Evolutionary conservation across 1,140 invertebrate species (phyloP), one percentile per base, ranked within the genome.

Genomic region (Aphaenogaster rudis): DNA sequence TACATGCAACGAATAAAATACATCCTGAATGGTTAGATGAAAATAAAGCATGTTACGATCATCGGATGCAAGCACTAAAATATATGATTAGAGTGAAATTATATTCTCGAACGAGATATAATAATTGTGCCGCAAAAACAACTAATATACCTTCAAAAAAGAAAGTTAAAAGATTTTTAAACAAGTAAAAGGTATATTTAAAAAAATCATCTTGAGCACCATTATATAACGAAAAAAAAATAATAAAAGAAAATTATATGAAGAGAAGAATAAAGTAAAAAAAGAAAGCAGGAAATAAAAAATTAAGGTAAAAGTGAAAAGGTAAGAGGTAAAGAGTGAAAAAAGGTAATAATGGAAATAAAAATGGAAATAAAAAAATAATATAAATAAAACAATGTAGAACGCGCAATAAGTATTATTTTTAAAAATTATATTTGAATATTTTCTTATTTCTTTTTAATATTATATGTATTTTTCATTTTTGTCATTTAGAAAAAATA

Each of bases 101-200:
- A 71, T 72, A 72, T 72, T 72, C 69, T 11, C 48, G 69, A 8
- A 71, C 69, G 4, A 71, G 48, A 71, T 71, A 71, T 28, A 71
- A 52, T 52, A 71, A 71, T 71, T 17, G 48, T 52, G 6, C 45
- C 33, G 28, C 6, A 9, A 71, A 9, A 71, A 52, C 6, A 48
- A 17, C 1, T 5, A 11, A 3, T 69, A n/a, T 8, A 67, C 17
- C 39, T 5, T n/a, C 45, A 48, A 7, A 3, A 8, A 69, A 21
- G 45, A 69, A 48, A 69, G n/a, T 69, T 21, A 69, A 69, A 69
- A 69, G 28, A 48, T 1, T 45, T 69, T 21, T n/a, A 42, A 69
- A 69, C n/a, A 69, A 45, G 3, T 69, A 48, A 69, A 5, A 39
- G 6, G 39, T 39, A 66, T 13, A n/a, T 17, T 17, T n/a, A 17